Base-by-base conservation (phyloP, 2,797 vertebrate species). In the Gastrophryne carolinensis region DNA sequence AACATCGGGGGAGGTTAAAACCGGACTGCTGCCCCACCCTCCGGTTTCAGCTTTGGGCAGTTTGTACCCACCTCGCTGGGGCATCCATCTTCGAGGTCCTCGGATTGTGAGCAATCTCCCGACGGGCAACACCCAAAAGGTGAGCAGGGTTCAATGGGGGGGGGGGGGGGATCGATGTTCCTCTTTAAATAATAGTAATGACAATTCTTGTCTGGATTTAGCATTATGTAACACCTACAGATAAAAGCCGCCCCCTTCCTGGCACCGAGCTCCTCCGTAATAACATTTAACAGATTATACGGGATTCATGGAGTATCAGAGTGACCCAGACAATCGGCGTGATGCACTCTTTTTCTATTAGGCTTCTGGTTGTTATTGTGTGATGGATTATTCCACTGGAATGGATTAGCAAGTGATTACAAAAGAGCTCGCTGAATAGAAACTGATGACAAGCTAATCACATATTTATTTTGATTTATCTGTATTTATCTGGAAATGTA, bases 191-290 rank as follows among this genome's bases (percentile, higher is more conserved):
- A n/a, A n/a, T n/a, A n/a, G n/a, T n/a, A n/a, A n/a, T n/a, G n/a
- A n/a, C n/a, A n/a, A n/a, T n/a, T n/a, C n/a, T n/a, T 67, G 64
- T 67, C 19, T 67, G 30, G 21, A 52, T 26, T 67, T 67, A 53
- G 17, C 37, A 27, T 17, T 17, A 64, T 53, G 53, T 32, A 27
- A 15, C 49, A n/a, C 26, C 53, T 53, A 24, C 49, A 67, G n/a
- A n/a, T n/a, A n/a, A n/a, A n/a, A n/a, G n/a, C n/a, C n/a, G n/a
- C n/a, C n/a, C n/a, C n/a, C n/a, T n/a, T n/a, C n/a, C n/a, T n/a
- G n/a, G n/a, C n/a, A n/a, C n/a, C n/a, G n/a, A n/a, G n/a, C n/a
- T n/a, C n/a, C n/a, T n/a, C n/a, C n/a, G n/a, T n/a, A n/a, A n/a
- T n/a, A n/a, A n/a, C n/a, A n/a, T n/a, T n/a, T 21, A 66, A 34